Evolutionary conservation across 2,797 vertebrate species (phyloP), one percentile per base, ranked within the genome.

Genomic region (Distichodus sexfasciatus): DNA sequence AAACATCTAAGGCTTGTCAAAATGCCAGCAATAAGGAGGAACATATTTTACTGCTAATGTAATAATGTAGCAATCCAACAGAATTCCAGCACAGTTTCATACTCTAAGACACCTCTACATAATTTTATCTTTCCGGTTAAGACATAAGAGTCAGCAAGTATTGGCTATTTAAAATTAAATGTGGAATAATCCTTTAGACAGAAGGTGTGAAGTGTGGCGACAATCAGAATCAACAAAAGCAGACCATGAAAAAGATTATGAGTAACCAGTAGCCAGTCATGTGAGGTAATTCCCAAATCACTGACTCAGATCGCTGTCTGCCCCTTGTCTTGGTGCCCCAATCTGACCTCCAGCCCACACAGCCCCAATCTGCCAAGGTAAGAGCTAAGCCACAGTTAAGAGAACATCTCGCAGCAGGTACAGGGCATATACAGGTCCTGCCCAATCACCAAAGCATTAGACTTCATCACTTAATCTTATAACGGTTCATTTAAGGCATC

Each of bases 381-480:
- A 50, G 68, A 41, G 36, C 72, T 67, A 59, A 72, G 23, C 66
- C 53, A 67, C 6, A 6, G 28, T 47, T 48, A 53, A 46, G 28
- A 78, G 70, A 76, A 61, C 73, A 72, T 66, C 55, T 19, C 68
- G 40, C 59, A 66, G 54, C 44, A 71, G 54, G 72, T 71, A 47
- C 12, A 29, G 60, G 24, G 21, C 21, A 71, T 23, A 10, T 11
- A 31, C 36, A n/a, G 21, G 33, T 17, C 21, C 31, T 38, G 31
- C 3, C 44, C 14, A 11, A 29, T 26, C 41, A 24, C 26, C 1
- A 29, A 43, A 33, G 40, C 4, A 62, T 40, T 26, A 26, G 43
- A 21, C 23, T 14, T 35, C 40, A 33, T 23, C 33, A 23, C 21
- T 58, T 28, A 38, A 50, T 43, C 17, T 4, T 6, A 24, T 33